A percentile compares a stretch with the other conserved stretches of the same genome.
Conservation (phyloP, 2,797 vertebrate genomes). For the Valencia hispanica region DNA sequence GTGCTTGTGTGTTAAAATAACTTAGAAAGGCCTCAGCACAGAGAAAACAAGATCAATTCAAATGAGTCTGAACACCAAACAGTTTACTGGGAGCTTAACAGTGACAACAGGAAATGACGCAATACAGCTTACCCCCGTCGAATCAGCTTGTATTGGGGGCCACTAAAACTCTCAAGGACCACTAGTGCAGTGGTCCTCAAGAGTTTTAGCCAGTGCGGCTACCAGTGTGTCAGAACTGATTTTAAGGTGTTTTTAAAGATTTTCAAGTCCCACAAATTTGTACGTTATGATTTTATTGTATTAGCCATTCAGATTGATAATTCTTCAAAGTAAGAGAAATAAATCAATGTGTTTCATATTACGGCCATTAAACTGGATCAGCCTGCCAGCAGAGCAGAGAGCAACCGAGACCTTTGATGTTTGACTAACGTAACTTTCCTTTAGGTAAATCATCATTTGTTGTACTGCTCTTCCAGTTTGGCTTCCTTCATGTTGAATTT, state of each 20-base stretch:
- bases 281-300: neutral
- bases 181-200: neutral
- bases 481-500: neutral
- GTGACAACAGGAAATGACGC: too few species aligned
- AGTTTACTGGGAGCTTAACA: too few species aligned
- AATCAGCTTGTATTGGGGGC: too few species aligned
- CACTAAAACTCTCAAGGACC: neutral
- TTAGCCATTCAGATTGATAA: neutral
- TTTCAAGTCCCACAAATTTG: neutral
- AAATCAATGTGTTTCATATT: neutral
- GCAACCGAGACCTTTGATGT: neutral
- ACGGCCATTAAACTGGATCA: neutral
- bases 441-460: neutral
- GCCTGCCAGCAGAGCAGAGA: neutral
- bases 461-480: neutral
- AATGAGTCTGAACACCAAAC: too few species aligned
- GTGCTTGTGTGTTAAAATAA: too few species aligned
- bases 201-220: too few species aligned
- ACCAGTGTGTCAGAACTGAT: neutral
- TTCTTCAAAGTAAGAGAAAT: neutral
- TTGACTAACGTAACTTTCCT: neutral
- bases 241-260: neutral
- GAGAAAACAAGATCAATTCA: too few species aligned
- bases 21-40: too few species aligned
- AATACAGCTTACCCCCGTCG: too few species aligned